Percentiles rank a stretch among this genome's conserved stretches.
Conservation (phyloP, 1,140 invertebrate genomes). For the Calliopsis andreniformis region DNA sequence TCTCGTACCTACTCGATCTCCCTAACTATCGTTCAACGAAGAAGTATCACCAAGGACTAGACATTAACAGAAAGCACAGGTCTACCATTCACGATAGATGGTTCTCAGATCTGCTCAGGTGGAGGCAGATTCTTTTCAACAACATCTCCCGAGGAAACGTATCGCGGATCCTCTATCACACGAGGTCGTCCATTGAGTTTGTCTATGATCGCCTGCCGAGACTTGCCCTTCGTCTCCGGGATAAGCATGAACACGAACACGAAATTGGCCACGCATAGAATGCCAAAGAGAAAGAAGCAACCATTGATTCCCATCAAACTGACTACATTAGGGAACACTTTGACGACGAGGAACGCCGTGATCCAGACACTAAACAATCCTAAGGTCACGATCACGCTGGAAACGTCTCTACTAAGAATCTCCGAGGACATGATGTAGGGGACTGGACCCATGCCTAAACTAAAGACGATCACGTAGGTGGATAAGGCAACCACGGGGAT, state of each 20-base stretch:
- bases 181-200: conserved; percentile 67
- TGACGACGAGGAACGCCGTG: conserved; percentile 82
- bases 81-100: not conserved
- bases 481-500: conserved; percentile 82
- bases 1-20: too few species aligned
- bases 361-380: conserved; percentile 81
- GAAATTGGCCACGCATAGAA: conserved; percentile 59
- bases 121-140: not conserved
- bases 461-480: conserved; percentile 82
- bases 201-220: conserved; percentile 82
- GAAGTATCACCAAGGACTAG: too few species aligned
- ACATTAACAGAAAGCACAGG: not conserved
- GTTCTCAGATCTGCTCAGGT: conserved; percentile 33
- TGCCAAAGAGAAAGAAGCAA: conserved; percentile 73
- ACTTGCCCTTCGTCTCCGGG: conserved; percentile 86
- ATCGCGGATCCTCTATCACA: conserved; percentile 28
- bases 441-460: conserved; percentile 80
- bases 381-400: conserved; percentile 80
- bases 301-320: conserved; percentile 68
- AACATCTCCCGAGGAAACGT: conserved; percentile 8
- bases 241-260: conserved; percentile 78
- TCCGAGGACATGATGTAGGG: conserved; percentile 85
- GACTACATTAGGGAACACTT: conserved; percentile 74
- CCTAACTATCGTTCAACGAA: too few species aligned
- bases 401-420: conserved; percentile 82